Percentiles rank a stretch among this genome's conserved stretches.
These are phyloP conservation scores for Asbolus verrucosus DNA, from an alignment of 1,140 invertebrate species.

Conservation along the genomic window DNA sequence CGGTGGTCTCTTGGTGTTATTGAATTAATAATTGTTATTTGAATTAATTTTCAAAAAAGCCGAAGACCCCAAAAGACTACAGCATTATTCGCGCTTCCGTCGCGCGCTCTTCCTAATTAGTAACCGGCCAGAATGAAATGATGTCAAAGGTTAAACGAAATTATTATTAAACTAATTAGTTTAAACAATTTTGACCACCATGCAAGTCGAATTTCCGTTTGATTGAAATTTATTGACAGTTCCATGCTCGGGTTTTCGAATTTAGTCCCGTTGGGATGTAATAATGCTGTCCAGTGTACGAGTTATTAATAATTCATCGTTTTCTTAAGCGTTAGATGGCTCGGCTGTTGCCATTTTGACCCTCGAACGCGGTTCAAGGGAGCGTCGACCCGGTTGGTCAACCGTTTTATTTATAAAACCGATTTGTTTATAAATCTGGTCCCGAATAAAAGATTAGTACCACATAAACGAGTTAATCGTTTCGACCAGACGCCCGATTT, in stretches of 20 bases:
- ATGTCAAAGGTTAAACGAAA: slow-evolving; percentile 5
- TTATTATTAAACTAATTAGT: slow-evolving; percentile 16
- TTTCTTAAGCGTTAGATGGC: slow-evolving; percentile 37
- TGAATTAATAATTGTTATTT: slow-evolving; percentile 49
- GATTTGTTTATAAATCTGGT: neutral
- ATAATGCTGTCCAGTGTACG: slow-evolving; percentile 2
- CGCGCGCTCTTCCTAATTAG: neutral
- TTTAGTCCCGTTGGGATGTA: neutral
- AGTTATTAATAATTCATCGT: slow-evolving; percentile 28
- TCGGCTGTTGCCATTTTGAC: slow-evolving; percentile 2
- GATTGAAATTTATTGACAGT: neutral
- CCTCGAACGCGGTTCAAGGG: neutral
- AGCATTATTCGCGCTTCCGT: slow-evolving; percentile 45
- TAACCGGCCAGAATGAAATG: slow-evolving; percentile 3
- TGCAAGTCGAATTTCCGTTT: slow-evolving; percentile 5
- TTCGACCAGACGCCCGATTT: neutral
- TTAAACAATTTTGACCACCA: slow-evolving; percentile 16
- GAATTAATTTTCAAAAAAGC: slow-evolving; percentile 55
- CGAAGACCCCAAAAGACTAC: slow-evolving; percentile 55
- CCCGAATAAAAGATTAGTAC: slow-evolving; percentile 1
- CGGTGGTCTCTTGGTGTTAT: slow-evolving; percentile 54
- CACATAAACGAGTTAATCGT: slow-evolving; percentile 4
- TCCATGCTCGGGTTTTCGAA: slow-evolving; percentile 1
- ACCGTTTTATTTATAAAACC: neutral
- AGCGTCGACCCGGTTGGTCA: neutral